Conservation (phyloP, 1,140 invertebrate genomes). For the Theocolax elegans region DNA sequence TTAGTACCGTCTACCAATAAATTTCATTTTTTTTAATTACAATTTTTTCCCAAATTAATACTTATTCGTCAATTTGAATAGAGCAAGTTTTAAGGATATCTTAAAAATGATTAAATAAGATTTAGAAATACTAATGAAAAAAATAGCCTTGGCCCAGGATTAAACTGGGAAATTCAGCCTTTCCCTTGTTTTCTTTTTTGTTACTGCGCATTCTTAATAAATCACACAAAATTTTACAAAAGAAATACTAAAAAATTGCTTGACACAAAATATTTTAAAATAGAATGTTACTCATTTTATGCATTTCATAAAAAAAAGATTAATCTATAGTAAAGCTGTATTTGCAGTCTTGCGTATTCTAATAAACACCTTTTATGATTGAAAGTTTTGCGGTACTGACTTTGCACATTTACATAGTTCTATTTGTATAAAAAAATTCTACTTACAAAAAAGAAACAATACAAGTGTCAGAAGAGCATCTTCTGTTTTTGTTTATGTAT, state of each 20-base stretch:
- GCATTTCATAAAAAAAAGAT: slow-evolving; percentile 54
- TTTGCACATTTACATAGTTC: slow-evolving; percentile 33
- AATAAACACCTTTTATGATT: slow-evolving; percentile 42
- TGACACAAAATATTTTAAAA: slow-evolving; percentile 46
- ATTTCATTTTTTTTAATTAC: too few species aligned
- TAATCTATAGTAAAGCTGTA: slow-evolving; percentile 58
- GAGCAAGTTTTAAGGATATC: too few species aligned
- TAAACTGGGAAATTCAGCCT: too few species aligned
- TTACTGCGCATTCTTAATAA: neutral
- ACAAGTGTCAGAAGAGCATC: slow-evolving; percentile 33
- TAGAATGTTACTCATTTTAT: slow-evolving; percentile 53
- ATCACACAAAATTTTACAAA: neutral
- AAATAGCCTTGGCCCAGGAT: too few species aligned
- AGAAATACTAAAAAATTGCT: slow-evolving; percentile 30
- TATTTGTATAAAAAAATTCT: slow-evolving; percentile 42
- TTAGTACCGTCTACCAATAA: slow-evolving; percentile 18
- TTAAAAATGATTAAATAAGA: too few species aligned
- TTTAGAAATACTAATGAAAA: too few species aligned
- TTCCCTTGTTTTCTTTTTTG: too few species aligned
- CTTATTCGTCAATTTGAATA: too few species aligned
- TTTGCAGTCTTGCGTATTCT: slow-evolving; percentile 54
- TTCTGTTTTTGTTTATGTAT: slow-evolving; percentile 31
- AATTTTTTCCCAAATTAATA: neutral
- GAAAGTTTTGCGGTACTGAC: slow-evolving; percentile 37
- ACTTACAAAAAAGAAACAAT: slow-evolving; percentile 39